Evolutionary conservation across 2,113 vertebrate genomes (phyloP), one percentile per base, ranked within the genome.

Genomic region (Natator depressus): DNA sequence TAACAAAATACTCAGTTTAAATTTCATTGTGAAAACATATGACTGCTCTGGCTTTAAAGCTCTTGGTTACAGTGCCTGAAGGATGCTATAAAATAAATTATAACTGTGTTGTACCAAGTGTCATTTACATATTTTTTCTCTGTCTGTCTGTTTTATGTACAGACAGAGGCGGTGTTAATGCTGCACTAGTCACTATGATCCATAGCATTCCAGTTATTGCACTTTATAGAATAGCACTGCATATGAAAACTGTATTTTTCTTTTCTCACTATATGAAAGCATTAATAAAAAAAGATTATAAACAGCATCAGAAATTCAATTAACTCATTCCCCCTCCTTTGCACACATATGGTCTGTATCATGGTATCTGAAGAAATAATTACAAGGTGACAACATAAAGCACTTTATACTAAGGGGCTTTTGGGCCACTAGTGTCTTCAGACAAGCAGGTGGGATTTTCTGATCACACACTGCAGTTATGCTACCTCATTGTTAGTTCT

Each of bases 151-250:
- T 76, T 96, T 94, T 29, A 50, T 49, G 35, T 53, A 90, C 50
- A 55, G 65, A 31, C 88, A 78, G 93, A 82, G 76, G 83, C 92
- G 25, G 19, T 51, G 6, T n/a, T 72, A 78, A 79, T 54, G 47
- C 1, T 2, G 27, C 19, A 92, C 20, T 24, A 65, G 13, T 31
- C 80, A 31, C 8, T 47, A 54, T 85, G 91, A 89, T 82, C 81
- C 31, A n/a, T 57, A 82, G 55, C 14, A 75, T 95, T 95, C 75
- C 86, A 90, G 17, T 89, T 85, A 85, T 87, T 93, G 93, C 82
- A 59, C 22, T 3, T 55, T 50, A 2, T 1, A 22, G 62, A 85
- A n/a, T 57, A 54, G 25, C 80, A 87, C 59, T 31, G 29, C 55
- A 8, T 46, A 80, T 88, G 75, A 84, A 80, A 84, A 92, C 2